Percentiles rank a stretch among this genome's conserved stretches.
Conservation (phyloP, 2,797 vertebrate species). For the Atherinosoma microstoma region DNA sequence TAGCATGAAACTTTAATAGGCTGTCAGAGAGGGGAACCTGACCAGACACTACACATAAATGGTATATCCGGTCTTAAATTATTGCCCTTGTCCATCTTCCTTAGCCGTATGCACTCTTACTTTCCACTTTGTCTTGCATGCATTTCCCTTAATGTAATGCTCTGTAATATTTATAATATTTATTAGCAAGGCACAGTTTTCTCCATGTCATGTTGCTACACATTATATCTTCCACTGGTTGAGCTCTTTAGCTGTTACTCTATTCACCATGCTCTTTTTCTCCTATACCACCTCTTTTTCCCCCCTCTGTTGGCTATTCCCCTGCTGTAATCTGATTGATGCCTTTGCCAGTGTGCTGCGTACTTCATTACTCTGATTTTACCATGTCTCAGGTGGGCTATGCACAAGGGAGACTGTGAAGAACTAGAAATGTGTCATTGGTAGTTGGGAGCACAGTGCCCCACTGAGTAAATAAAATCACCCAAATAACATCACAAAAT, state of each 20-base stretch:
- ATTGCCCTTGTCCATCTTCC: constrained; percentile 61
- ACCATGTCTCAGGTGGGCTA: constrained; percentile 78
- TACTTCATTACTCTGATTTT: constrained; percentile 87
- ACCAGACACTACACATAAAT: constrained; percentile 69
- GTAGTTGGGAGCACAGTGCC: constrained; percentile 69
- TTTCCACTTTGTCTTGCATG: constrained; percentile 35
- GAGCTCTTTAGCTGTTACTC: constrained; percentile 21
- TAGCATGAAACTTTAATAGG: constrained; percentile 84
- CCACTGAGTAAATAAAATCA: constrained; percentile 74
- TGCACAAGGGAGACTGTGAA: constrained; percentile 77
- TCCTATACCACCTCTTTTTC: constrained; percentile 22
- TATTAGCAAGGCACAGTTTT: constrained; percentile 21
- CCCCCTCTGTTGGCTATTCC: constrained; percentile 59
- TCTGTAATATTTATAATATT: constrained; percentile 60
- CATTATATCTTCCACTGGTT: constrained; percentile 35
- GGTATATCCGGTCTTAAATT: constrained; percentile 67
- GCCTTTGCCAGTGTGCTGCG: constrained; percentile 69
- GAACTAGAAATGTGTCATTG: constrained; percentile 76
- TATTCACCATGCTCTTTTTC: constrained; percentile 23
- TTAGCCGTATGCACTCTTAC: constrained; percentile 57
- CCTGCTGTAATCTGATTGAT: constrained; percentile 75
- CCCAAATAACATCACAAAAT: constrained; percentile 81
- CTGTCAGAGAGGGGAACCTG: constrained; percentile 76
- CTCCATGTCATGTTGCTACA: constrained; percentile 35
- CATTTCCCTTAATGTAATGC: constrained; percentile 38